Evolutionary conservation across 1,140 invertebrate genomes (phyloP).

Genomic region (Gonioctena quinquepunctata): DNA sequence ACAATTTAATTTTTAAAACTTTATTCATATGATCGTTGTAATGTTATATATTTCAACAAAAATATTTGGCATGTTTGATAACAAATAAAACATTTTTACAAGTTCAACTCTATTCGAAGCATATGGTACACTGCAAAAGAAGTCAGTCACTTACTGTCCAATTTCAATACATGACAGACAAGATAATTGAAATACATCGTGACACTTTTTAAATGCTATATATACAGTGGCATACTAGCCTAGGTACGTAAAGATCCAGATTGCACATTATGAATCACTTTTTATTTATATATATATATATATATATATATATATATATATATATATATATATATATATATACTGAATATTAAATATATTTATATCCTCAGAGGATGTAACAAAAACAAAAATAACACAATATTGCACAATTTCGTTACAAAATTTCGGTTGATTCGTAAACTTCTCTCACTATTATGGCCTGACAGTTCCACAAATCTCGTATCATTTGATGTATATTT

Average conservation of each 20-base stretch:
- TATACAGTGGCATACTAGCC: background rate
- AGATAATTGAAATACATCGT: background rate
- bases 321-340: too few relatives aligned
- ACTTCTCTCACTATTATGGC: too few relatives aligned
- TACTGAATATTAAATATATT: background rate
- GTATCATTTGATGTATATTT: too few relatives aligned
- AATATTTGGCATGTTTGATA: conserved; percentile 14
- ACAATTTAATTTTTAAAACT: background rate
- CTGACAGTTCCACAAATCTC: too few relatives aligned
- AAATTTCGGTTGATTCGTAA: too few relatives aligned
- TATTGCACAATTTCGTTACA: too few relatives aligned
- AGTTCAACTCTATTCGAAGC: conserved; percentile 15
- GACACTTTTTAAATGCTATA: background rate
- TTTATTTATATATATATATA: background rate
- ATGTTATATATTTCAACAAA: conserved; percentile 33
- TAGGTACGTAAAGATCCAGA: background rate
- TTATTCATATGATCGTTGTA: conserved; percentile 31
- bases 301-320: too few relatives aligned
- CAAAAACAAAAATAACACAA: conserved; percentile 16
- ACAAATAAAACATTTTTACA: conserved; percentile 26
- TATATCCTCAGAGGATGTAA: background rate
- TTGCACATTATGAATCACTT: conserved; percentile 11
- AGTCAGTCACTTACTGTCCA: background rate
- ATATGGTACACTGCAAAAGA: conserved; percentile 24
- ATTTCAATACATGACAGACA: background rate